Evolutionary conservation across 2,797 vertebrate species (phyloP).

Genomic region (Labeo calbasu): DNA sequence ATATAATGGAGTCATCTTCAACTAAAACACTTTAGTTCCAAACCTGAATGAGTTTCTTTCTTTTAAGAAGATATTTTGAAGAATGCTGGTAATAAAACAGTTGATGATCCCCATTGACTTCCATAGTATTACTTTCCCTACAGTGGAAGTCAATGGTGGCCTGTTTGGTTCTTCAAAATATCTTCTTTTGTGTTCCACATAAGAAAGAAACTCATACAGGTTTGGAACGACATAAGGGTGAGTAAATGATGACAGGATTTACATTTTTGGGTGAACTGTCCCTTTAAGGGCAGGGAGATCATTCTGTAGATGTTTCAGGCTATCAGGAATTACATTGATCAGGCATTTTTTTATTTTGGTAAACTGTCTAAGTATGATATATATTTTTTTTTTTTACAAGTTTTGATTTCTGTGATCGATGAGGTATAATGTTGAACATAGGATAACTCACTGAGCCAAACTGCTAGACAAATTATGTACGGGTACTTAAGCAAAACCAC

Average conservation of each 20-base stretch:
- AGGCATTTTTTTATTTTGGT: background rate
- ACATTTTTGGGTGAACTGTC: background rate
- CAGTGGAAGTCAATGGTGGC: too few species aligned
- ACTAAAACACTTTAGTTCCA: background rate
- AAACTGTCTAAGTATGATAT: background rate
- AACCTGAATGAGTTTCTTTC: too few species aligned
- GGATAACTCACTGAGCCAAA: slow-evolving; percentile 1
- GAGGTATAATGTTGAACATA: slow-evolving; percentile 2
- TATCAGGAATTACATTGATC: slow-evolving; percentile 19
- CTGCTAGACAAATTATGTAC: slow-evolving; percentile 7
- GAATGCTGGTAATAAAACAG: too few species aligned
- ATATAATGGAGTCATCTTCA: background rate
- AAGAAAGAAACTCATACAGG: too few species aligned
- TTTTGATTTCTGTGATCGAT: background rate
- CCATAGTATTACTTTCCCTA: too few species aligned
- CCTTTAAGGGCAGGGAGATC: background rate
- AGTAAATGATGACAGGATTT: background rate
- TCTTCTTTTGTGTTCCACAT: background rate
- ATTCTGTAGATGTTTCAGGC: background rate
- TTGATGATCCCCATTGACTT: too few species aligned
- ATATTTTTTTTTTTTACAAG: background rate
- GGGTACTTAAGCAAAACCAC: slow-evolving; percentile 16
- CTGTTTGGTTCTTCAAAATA: background rate
- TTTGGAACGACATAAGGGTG: background rate
- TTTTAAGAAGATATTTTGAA: too few species aligned